These are phyloP conservation scores for Habroteleia sp. DNA, from an alignment of 2,888 invertebrate species.

Conservation along the genomic window DNA sequence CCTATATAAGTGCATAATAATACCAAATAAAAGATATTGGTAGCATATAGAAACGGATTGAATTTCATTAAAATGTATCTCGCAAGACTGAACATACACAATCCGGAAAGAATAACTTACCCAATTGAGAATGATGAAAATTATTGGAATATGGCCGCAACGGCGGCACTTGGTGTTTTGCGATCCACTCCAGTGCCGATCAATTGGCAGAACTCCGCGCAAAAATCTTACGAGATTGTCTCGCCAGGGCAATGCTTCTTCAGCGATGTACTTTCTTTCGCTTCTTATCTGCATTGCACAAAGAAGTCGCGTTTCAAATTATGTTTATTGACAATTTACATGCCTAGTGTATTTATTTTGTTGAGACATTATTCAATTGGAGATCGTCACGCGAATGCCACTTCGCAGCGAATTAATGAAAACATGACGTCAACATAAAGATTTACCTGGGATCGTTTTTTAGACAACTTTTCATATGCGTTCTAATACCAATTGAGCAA, in stretches of 20 bases:
- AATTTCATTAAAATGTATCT: too few species aligned
- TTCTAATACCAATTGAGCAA: conserved; percentile 10
- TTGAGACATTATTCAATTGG: conserved; percentile 5
- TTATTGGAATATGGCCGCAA: conserved; percentile 54
- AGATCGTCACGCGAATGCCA: not conserved
- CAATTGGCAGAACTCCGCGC: conserved; percentile 32
- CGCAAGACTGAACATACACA: too few species aligned
- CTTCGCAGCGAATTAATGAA: not conserved
- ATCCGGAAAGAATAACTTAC: conserved; percentile 38
- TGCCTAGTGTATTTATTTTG: conserved; percentile 4
- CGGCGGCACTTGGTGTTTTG: conserved; percentile 51
- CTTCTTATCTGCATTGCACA: conserved; percentile 20
- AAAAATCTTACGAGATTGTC: conserved; percentile 34
- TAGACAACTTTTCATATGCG: not conserved
- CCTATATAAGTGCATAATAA: too few species aligned
- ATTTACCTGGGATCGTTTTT: conserved; percentile 1
- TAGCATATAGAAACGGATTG: too few species aligned
- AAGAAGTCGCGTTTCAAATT: conserved; percentile 5
- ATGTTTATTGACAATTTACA: conserved; percentile 22
- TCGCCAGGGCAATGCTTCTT: conserved; percentile 12
- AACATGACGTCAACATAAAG: conserved; percentile 9
- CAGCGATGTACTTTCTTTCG: conserved; percentile 24
- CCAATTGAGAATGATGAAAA: conserved; percentile 45
- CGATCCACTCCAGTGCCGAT: conserved; percentile 60
- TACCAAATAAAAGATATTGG: too few species aligned